These are phyloP conservation scores for Galendromus occidentalis DNA, from an alignment of 1,140 invertebrate species.

Conservation along the genomic window DNA sequence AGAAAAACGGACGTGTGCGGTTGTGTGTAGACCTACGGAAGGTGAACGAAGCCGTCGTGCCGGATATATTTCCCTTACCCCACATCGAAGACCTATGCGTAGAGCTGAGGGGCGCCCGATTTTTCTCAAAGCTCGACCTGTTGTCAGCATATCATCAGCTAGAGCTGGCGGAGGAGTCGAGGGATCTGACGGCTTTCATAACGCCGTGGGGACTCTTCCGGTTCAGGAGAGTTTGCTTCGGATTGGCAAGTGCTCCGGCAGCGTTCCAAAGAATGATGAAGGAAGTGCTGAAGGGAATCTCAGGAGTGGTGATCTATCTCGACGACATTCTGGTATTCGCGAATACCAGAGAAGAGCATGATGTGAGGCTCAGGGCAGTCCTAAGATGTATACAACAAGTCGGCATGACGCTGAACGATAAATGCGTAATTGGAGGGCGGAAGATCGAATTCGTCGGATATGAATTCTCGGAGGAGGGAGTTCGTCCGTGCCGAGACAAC, in stretches of 20 bases:
- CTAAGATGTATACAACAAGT: conserved; percentile 12
- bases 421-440: conserved; percentile 11
- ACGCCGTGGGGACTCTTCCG: conserved; percentile 14
- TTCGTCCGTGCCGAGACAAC: background rate
- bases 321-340: conserved; percentile 19
- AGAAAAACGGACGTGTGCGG: conserved; percentile 3
- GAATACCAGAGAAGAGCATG: conserved; percentile 14
- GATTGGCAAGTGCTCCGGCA: conserved; percentile 16
- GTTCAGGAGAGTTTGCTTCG: conserved; percentile 19
- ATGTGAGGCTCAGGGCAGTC: conserved; percentile 10
- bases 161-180: conserved; percentile 2
- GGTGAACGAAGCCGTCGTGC: conserved; percentile 3
- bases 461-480: background rate
- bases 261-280: conserved; percentile 16
- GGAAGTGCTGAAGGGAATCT: conserved; percentile 7
- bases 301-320: conserved; percentile 12
- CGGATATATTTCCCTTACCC: conserved; percentile 12
- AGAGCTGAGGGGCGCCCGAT: background rate
- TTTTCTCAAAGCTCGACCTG: conserved; percentile 9
- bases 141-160: conserved; percentile 14
- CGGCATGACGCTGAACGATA: conserved; percentile 19
- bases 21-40: background rate
- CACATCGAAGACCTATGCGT: conserved; percentile 5
- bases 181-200: conserved; percentile 7
- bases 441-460: conserved; percentile 12